Evolutionary conservation across 1,140 invertebrate genomes (phyloP).

Genomic region (Cherax quadricarinatus): DNA sequence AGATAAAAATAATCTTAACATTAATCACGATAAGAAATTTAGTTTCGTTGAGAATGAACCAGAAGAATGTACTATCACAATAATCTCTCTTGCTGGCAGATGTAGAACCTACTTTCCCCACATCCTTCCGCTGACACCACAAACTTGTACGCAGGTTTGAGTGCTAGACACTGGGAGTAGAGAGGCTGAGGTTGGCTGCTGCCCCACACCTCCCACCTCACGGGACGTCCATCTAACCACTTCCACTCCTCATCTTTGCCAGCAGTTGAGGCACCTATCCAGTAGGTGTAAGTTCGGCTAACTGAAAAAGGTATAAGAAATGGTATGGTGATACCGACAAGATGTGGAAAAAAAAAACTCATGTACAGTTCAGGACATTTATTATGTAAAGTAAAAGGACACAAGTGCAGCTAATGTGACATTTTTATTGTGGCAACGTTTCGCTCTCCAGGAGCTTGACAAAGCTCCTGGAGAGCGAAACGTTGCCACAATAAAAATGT

Average conservation of each 20-base stretch:
- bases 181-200: neutral
- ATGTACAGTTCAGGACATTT: too few species aligned
- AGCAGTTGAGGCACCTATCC: constrained; percentile 14
- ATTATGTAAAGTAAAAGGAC: too few species aligned
- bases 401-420: too few species aligned
- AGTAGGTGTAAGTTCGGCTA: constrained; percentile 43
- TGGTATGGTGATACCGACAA: too few species aligned
- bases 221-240: constrained; percentile 3
- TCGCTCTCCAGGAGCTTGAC: too few species aligned
- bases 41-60: neutral
- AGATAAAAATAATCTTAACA: too few species aligned
- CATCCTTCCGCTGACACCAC: constrained; percentile 31
- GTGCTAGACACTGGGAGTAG: neutral
- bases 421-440: too few species aligned
- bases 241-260: neutral
- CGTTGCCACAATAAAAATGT: too few species aligned
- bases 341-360: too few species aligned
- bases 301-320: constrained; percentile 1
- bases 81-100: constrained; percentile 41
- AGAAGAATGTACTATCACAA: constrained; percentile 9
- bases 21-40: too few species aligned
- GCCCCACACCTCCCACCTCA: constrained; percentile 1
- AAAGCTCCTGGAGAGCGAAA: too few species aligned
- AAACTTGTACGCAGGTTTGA: constrained; percentile 41
- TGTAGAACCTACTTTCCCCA: constrained; percentile 46